Percentiles rank a stretch among this genome's conserved stretches.
phyloP scores from a whole-genome alignment of 2,888 invertebrate genomes.

The Melanostoma mellinum region DNA sequence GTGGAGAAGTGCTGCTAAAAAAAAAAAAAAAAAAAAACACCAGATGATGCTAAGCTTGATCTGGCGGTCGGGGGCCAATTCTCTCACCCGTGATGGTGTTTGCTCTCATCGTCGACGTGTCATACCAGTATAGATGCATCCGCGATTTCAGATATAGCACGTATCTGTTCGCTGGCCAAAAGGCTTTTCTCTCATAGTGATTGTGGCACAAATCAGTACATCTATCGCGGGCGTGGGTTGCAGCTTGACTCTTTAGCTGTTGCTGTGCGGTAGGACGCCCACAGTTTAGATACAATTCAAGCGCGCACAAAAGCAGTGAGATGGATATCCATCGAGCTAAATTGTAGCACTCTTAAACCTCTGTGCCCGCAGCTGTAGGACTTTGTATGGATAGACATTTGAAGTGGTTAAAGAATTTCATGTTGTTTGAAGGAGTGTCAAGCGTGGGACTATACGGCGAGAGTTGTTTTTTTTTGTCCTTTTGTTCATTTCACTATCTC shows the following conservation, averaged over 20 bases:
- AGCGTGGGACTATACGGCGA: neutral
- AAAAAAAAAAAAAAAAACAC: constrained; percentile 41
- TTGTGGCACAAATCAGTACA: neutral
- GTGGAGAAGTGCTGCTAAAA: constrained; percentile 17
- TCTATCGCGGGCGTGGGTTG: too few relatives aligned
- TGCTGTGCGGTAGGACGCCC: constrained; percentile 32
- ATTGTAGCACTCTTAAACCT: constrained; percentile 10
- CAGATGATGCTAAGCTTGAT: constrained; percentile 17
- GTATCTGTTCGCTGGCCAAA: neutral
- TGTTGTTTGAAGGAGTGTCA: constrained; percentile 18
- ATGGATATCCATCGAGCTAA: constrained; percentile 34
- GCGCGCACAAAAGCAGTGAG: constrained; percentile 19
- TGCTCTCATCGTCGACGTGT: neutral
- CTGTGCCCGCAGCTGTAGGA: too few relatives aligned
- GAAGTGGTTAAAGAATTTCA: constrained; percentile 21
- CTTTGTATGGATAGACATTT: neutral
- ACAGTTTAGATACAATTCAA: constrained; percentile 29
- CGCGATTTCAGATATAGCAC: constrained; percentile 26
- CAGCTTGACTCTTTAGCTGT: constrained; percentile 53
- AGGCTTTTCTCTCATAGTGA: neutral
- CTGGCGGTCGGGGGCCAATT: constrained; percentile 4
- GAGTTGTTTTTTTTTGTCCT: neutral
- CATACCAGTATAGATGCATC: constrained; percentile 26
- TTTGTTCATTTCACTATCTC: neutral
- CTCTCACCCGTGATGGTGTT: constrained; percentile 30